Percentiles rank a stretch among this genome's conserved stretches.
Evolutionary conservation across 2,113 vertebrate species (phyloP).

Genomic region (Leptosomus discolor): DNA sequence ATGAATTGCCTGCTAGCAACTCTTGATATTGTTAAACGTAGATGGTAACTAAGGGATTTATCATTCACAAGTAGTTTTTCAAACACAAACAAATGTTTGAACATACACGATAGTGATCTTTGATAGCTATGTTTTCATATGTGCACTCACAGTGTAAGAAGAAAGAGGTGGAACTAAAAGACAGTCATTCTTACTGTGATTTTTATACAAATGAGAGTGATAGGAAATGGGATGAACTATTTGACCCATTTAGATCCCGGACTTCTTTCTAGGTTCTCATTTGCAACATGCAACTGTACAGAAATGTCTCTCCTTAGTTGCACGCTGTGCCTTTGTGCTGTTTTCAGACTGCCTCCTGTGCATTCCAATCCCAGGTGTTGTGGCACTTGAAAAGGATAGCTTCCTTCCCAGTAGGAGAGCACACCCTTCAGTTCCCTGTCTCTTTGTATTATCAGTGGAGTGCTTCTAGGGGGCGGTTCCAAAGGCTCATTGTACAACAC

Average conservation of each 20-base stretch:
- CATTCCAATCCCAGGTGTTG: background rate
- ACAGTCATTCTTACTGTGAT: background rate
- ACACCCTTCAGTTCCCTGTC: background rate
- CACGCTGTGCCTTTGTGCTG: background rate
- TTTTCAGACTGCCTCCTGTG: background rate
- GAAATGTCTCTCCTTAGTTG: background rate
- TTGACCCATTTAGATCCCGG: background rate
- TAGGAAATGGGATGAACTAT: background rate
- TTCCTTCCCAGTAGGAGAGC: background rate
- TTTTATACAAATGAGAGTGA: background rate
- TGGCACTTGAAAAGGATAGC: background rate
- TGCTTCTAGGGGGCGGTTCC: background rate
- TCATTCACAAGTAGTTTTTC: background rate
- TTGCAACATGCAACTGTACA: background rate
- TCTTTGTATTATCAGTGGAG: background rate
- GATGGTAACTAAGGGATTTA: background rate
- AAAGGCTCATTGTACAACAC: background rate
- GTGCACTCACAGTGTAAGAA: background rate
- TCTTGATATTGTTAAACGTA: background rate
- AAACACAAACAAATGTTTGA: background rate
- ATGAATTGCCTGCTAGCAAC: background rate
- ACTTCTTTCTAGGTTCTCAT: background rate
- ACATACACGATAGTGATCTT: background rate
- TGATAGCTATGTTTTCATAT: background rate
- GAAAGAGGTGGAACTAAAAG: background rate